Evolutionary conservation across 2,888 invertebrate genomes (phyloP), one percentile per base, ranked within the genome.

Genomic region (Anodontia alba): DNA sequence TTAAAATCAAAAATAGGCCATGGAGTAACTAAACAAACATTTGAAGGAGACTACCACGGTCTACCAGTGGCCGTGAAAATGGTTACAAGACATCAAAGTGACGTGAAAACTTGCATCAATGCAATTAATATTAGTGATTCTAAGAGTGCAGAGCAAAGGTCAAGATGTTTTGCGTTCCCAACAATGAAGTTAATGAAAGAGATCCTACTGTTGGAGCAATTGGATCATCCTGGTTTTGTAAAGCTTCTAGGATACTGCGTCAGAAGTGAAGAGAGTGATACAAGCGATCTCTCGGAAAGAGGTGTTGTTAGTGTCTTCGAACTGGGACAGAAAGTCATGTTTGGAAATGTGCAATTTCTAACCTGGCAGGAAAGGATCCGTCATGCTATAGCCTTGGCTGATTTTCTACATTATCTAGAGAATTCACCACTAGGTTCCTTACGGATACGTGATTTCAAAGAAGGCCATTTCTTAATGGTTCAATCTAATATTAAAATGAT

Each of bases 141-240:
- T n/a, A 62, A 73, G 31, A 71, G 80, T 66, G 72, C 76, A 29
- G 62, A 81, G 43, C 72, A 75, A 46, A 69, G 86, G 23, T 86
- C 89, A 1, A 78, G 87, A 38, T 94, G 93, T 73, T 92, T 90
- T 78, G 87, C 89, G 0, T 87, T 90, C 29, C 89, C 93, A 8
- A 93, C 91, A 20, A 92, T 92, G 89, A 93, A 92, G 77, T 83
- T 94, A 26, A 93, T 94, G 93, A 93, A 94, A 82, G 93, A 94
- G 78, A 92, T 93, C 57, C 80, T 94, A 29, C 70, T 94, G 26
- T 81, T 91, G 51, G 87, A 91, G 76, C 93, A 94, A 84, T 81
- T 94, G 3, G 75, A 87, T 49, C 93, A 93, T 77, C 90, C 88
- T n/a, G 92, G 92, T 57, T 88, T 93, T 20, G 88, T 91, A 20